Base-by-base conservation (phyloP, 2,113 vertebrate genomes). In the Seriola rivoliana region DNA sequence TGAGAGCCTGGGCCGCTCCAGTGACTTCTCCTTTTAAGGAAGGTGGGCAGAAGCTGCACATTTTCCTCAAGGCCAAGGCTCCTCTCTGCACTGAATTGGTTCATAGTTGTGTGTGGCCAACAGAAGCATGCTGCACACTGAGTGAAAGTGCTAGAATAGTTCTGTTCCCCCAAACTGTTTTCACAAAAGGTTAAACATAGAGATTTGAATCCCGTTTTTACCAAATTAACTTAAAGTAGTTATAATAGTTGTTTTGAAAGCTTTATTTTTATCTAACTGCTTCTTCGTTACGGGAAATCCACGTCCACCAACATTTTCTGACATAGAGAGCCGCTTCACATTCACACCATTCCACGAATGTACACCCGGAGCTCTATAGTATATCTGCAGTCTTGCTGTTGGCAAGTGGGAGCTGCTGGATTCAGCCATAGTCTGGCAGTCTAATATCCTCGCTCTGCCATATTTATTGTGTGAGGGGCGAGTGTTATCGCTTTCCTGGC, bases 1-100 rank as follows among this genome's bases (percentile, higher is more conserved):
- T 69, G 55, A 63, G 4, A 80, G 69, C 58, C 46, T 19, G 19
- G 68, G 32, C 59, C 50, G 66, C 80, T 83, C 67, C 73, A 40
- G 75, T 1, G 16, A 86, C 76, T 85, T 92, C 23, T 82, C 93
- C 93, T 90, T 94, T 89, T 93, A 94, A 93, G 94, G 93, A 84
- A 81, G 70, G 36, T 76, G 88, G 63, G 73, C 81, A 85, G 88
- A 89, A 84, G 88, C 86, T 62, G 66, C 78, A 8, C 40, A 17
- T 84, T 90, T 71, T 65, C 57, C 65, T 83, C 57, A 80, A 90
- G 84, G 90, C 63, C 60, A 12, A 59, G 52, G 42, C 79, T 55
- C 44, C 40, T 10, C 19, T 34, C 75, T 42, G 12, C 46, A 40
- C 75, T 62, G 65, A 81, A 86, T 69, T 63, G 73, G 71, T 87